phyloP scores from a whole-genome alignment of 2,113 vertebrate species.

The Noctilio leporinus region DNA sequence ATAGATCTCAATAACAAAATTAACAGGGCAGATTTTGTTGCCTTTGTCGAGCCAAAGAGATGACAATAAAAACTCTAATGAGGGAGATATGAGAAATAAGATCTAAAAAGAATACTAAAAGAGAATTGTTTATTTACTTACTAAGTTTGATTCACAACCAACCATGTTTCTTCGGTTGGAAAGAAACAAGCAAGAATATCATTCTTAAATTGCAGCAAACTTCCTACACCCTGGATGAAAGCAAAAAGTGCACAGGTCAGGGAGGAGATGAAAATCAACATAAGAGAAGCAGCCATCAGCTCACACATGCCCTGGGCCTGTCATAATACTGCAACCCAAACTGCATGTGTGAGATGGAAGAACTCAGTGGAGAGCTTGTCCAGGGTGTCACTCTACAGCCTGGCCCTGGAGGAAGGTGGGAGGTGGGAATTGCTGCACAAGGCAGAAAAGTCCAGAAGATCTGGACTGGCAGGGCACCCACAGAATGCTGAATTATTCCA shows the following conservation, averaged over 20 bases:
- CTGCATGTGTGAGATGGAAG: neutral
- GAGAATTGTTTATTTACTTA: neutral
- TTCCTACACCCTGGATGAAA: neutral
- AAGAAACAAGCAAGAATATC: slow-evolving; percentile 10
- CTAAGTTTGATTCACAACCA: slow-evolving; percentile 37
- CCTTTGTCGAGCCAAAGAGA: slow-evolving; percentile 25
- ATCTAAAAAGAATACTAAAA: neutral
- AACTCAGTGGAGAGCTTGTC: neutral
- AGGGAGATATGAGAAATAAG: slow-evolving; percentile 19
- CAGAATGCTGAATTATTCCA: neutral
- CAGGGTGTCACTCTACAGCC: too few species aligned
- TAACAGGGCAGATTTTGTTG: slow-evolving; percentile 34
- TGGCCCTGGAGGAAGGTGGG: accelerated
- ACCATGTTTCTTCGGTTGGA: slow-evolving; percentile 28
- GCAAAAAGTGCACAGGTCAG: neutral
- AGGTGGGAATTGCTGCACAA: accelerated
- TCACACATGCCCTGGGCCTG: too few species aligned
- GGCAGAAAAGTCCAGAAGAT: neutral
- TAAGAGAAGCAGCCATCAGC: too few species aligned
- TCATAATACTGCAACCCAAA: neutral
- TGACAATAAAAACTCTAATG: slow-evolving; percentile 46
- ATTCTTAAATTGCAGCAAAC: slow-evolving; percentile 20
- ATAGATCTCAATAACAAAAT: slow-evolving; percentile 59
- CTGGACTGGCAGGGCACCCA: neutral
- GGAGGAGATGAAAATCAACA: neutral